Conservation (phyloP, 37 sponge, comb jelly and placozoan genomes). For the Mnemiopsis leidyi region DNA sequence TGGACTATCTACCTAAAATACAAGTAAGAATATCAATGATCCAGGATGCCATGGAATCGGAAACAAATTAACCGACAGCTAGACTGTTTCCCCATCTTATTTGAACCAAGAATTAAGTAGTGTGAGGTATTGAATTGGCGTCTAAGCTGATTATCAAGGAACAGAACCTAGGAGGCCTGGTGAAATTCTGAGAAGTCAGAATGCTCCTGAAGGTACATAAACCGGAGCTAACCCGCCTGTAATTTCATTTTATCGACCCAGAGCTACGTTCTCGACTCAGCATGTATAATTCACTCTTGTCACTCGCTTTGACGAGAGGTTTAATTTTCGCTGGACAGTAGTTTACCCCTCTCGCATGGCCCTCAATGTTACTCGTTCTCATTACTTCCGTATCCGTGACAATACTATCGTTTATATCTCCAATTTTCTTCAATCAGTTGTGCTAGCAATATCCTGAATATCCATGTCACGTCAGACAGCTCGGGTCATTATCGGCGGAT, state of each 20-base stretch:
- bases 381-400: not conserved
- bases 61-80: not conserved
- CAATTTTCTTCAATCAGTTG: too few relatives aligned
- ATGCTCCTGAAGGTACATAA: too few relatives aligned
- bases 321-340: not conserved
- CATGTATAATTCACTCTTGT: not conserved
- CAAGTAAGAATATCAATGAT: too few relatives aligned
- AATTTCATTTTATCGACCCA: not conserved
- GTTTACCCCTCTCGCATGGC: not conserved
- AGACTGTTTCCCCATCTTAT: not conserved
- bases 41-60: not conserved
- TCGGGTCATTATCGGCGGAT: too few relatives aligned
- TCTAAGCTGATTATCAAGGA: not conserved
- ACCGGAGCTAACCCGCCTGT: not conserved
- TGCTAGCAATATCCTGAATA: too few relatives aligned
- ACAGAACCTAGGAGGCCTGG: not conserved
- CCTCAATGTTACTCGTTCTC: not conserved
- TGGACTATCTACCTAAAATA: too few relatives aligned
- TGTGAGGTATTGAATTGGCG: not conserved
- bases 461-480: too few relatives aligned
- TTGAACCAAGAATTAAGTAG: not conserved
- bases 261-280: not conserved
- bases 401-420: too few relatives aligned
- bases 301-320: not conserved
- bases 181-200: too few relatives aligned